Evolutionary conservation across 2,888 invertebrate species (phyloP), one percentile per base, ranked within the genome.

Genomic region (Philonicus albiceps): DNA sequence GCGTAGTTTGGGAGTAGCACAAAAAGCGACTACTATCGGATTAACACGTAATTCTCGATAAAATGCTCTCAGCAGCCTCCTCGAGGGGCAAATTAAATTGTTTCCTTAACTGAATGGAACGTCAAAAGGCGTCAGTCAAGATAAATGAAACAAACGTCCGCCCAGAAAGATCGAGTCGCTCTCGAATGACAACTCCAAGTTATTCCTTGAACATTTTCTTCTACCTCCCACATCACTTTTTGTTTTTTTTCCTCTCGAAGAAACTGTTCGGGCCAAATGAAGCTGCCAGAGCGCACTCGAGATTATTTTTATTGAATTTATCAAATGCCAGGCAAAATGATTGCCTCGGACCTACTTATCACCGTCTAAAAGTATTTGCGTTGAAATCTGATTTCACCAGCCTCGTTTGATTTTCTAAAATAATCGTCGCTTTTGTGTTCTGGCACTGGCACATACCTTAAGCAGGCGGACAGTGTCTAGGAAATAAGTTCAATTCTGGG

Each of bases 291-390:
- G 27, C 40, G 43, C 22, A 27, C 43, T 64, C 40, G 30, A 73
- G 73, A 84, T 73, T 34, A 40, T 43, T 72, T 84, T 84, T 84
- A 84, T 84, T 55, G 31, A 84, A 84, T 84, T 73, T 84, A 84
- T 84, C 84, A 84, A 73, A 73, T 37, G 84, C 43, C 40, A 84
- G 31, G 16, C 22, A 30, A 72, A 84, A 73, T 83, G 22, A 73
- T 73, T 72, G 84, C 34, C 40, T 72, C 16, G 43, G 16, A 31
- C 22, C 73, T 27, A 27, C 43, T 73, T 30, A 43, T 64, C 19
- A 22, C 73, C 43, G 43, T 84, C 49, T 30, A 75, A 30, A 75
- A 31, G 16, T 19, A 19, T 37, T 22, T 40, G 76, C 22, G 40
- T 76, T 22, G 76, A 76, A 40, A 76, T 40, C 76, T 76, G 22